phyloP scores from a whole-genome alignment of 2,113 vertebrate species.

The Rhabdornis inornatus region DNA sequence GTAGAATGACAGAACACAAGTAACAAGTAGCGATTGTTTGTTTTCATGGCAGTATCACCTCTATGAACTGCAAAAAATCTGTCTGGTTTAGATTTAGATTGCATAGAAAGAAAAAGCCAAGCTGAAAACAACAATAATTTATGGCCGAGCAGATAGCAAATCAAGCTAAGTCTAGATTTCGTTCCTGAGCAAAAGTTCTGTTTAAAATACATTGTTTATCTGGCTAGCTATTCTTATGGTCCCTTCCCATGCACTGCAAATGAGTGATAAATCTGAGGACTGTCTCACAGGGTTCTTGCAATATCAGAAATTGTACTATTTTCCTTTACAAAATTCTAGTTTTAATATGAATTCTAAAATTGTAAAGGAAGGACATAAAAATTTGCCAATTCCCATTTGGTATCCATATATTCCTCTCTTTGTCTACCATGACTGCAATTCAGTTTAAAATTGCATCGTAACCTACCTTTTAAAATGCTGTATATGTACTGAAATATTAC shows the following conservation, averaged over 20 bases:
- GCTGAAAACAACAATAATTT: not conserved
- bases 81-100: not conserved
- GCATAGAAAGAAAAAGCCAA: not conserved
- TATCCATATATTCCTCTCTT: not conserved
- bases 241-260: not conserved
- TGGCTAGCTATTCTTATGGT: not conserved
- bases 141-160: not conserved
- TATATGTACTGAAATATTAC: not conserved
- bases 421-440: not conserved
- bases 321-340: not conserved
- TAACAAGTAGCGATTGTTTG: not conserved
- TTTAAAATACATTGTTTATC: not conserved
- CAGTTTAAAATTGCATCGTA: not conserved
- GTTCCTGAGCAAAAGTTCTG: not conserved
- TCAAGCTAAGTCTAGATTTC: not conserved
- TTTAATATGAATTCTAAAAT: not conserved
- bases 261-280: not conserved
- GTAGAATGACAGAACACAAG: not conserved
- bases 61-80: not conserved
- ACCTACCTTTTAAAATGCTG: not conserved
- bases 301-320: not conserved
- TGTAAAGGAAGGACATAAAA: not conserved
- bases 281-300: not conserved
- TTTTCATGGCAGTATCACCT: not conserved
- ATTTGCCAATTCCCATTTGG: not conserved